Conservation (phyloP, 2,113 vertebrate species). For the Erpornis zantholeuca region DNA sequence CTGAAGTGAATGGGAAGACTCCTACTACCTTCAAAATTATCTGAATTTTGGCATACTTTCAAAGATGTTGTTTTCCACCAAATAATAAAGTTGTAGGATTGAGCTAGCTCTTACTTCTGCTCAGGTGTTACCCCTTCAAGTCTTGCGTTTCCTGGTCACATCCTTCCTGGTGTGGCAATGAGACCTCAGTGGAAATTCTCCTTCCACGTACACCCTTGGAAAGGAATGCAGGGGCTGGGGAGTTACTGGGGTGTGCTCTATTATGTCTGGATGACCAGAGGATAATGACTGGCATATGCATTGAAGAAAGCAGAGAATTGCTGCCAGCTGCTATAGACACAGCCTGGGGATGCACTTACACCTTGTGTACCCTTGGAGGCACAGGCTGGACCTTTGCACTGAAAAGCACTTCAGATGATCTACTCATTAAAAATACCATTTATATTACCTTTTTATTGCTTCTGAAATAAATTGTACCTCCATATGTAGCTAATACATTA, state of each 20-base stretch:
- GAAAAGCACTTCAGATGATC: neutral
- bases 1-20: neutral
- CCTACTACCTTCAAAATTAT: neutral
- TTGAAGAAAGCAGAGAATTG: neutral
- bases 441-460: neutral
- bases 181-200: neutral
- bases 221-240: neutral
- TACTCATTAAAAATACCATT: neutral
- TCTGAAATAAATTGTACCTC: neutral
- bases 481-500: neutral
- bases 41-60: neutral
- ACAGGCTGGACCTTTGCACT: neutral
- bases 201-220: neutral
- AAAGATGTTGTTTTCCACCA: neutral
- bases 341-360: neutral
- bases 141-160: neutral
- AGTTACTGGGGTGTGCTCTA: neutral
- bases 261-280: neutral
- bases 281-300: neutral
- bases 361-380: neutral
- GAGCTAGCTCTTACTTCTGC: neutral
- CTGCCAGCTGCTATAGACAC: neutral
- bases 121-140: neutral
- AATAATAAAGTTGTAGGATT: neutral
- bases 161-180: fast-evolving